These are phyloP conservation scores for Mugil cephalus DNA, from an alignment of 2,113 vertebrate species.

Conservation along the genomic window DNA sequence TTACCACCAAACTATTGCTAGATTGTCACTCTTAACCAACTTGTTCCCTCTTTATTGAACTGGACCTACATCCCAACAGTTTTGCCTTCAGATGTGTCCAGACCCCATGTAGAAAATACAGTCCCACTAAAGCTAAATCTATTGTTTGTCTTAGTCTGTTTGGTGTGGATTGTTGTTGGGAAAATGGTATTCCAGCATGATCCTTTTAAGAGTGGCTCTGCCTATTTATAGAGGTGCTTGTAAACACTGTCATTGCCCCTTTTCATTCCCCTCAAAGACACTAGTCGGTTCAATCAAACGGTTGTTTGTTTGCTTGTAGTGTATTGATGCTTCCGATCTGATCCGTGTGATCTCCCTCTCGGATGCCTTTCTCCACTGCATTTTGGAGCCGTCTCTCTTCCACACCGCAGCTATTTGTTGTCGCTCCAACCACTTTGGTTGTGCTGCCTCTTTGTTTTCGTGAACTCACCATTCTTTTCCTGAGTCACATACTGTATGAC, in stretches of 20 bases:
- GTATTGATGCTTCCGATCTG: conserved; percentile 35
- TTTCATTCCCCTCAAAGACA: conserved; percentile 29
- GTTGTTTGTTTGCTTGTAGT: conserved; percentile 26
- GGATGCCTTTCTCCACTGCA: neutral
- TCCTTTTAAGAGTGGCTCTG: conserved; percentile 12
- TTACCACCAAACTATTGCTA: too few relatives aligned
- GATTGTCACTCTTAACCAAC: too few relatives aligned
- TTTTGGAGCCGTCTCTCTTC: conserved; percentile 28
- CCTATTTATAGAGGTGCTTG: conserved; percentile 39
- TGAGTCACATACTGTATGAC: conserved; percentile 22
- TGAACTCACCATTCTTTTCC: conserved; percentile 31
- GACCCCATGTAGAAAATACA: neutral
- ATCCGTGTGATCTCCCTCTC: conserved; percentile 34
- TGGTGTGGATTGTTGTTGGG: conserved; percentile 14
- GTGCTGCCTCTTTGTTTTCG: conserved; percentile 27
- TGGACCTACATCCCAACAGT: neutral
- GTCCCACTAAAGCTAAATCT: neutral
- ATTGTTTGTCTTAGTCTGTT: conserved; percentile 20
- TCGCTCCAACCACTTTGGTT: conserved; percentile 28
- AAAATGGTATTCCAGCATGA: neutral
- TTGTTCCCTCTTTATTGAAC: too few relatives aligned
- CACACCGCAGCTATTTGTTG: conserved; percentile 22
- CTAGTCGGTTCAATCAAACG: conserved; percentile 36
- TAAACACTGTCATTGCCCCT: conserved; percentile 17
- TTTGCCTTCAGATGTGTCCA: neutral